Percentiles rank a stretch among this genome's conserved stretches.
phyloP scores from a whole-genome alignment of 2,113 vertebrate genomes.

The Petroica traversi region DNA sequence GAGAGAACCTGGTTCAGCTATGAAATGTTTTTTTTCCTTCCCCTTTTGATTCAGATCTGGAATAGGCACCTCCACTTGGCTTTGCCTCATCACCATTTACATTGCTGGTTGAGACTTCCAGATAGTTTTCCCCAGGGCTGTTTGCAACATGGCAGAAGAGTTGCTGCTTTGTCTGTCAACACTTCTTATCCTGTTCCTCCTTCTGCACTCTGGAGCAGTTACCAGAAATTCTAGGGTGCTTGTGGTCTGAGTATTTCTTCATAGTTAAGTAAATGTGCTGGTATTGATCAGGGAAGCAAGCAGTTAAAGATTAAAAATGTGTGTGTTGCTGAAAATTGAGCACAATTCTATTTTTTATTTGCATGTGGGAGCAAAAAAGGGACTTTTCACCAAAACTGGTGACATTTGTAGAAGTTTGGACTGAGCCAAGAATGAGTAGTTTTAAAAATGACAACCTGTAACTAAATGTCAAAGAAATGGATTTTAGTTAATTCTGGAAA shows the following conservation, averaged over 20 bases:
- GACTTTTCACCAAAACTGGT: not conserved
- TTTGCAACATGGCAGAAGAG: not conserved
- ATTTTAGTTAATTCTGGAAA: not conserved
- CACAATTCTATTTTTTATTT: not conserved
- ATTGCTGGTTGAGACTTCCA: not conserved
- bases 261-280: not conserved
- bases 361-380: not conserved
- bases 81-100: not conserved
- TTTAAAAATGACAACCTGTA: not conserved
- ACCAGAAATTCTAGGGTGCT: not conserved
- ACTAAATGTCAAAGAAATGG: not conserved
- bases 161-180: conserved; percentile 7
- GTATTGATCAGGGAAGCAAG: not conserved
- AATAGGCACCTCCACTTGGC: not conserved
- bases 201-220: not conserved
- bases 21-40: not conserved
- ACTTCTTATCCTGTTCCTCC: conserved; percentile 28
- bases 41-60: not conserved
- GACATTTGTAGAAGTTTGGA: not conserved
- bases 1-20: not conserved
- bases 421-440: not conserved
- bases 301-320: not conserved
- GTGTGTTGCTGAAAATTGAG: not conserved
- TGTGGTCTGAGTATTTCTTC: conserved; percentile 21
- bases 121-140: not conserved